These are phyloP conservation scores for Linnaemya vulpina DNA, from an alignment of 2,888 invertebrate species.

Conservation along the genomic window DNA sequence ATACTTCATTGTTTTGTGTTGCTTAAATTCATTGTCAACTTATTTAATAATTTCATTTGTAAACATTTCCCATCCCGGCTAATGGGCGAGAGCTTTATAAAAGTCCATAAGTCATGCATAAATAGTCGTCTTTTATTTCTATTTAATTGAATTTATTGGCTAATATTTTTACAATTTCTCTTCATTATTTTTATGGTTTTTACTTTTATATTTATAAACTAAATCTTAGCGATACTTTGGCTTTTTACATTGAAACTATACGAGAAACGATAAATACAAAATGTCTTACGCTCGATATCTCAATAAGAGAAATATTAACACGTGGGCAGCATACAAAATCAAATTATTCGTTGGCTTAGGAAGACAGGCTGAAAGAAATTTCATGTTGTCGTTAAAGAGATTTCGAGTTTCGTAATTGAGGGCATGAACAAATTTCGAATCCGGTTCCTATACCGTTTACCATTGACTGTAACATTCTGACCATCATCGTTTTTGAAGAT, in stretches of 20 bases:
- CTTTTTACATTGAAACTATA: slow-evolving; percentile 60
- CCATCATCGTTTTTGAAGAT: no score
- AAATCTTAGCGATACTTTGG: slow-evolving; percentile 56
- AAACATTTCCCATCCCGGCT: not conserved
- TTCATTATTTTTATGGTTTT: not conserved
- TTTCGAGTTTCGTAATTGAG: no score
- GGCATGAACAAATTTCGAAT: no score
- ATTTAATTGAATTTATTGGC: slow-evolving; percentile 2
- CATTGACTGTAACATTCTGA: no score
- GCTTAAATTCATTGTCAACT: slow-evolving; percentile 31
- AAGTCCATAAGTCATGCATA: not conserved
- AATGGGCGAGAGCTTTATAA: not conserved
- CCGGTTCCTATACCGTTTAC: no score
- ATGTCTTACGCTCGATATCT: slow-evolving; percentile 73
- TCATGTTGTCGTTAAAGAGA: no score
- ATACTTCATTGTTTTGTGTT: slow-evolving; percentile 30
- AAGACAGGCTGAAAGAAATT: slow-evolving; percentile 61
- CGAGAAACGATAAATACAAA: slow-evolving; percentile 26
- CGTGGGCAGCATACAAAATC: slow-evolving; percentile 68
- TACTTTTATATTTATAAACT: slow-evolving; percentile 29
- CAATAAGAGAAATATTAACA: slow-evolving; percentile 68
- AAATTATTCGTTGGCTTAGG: slow-evolving; percentile 65
- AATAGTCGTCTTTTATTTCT: slow-evolving; percentile 25
- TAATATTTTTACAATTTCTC: slow-evolving; percentile 47
- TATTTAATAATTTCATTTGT: not conserved